Percentiles rank a stretch among this genome's conserved stretches.
Conservation (phyloP, 2,888 invertebrate genomes). For the Plusia festucae region DNA sequence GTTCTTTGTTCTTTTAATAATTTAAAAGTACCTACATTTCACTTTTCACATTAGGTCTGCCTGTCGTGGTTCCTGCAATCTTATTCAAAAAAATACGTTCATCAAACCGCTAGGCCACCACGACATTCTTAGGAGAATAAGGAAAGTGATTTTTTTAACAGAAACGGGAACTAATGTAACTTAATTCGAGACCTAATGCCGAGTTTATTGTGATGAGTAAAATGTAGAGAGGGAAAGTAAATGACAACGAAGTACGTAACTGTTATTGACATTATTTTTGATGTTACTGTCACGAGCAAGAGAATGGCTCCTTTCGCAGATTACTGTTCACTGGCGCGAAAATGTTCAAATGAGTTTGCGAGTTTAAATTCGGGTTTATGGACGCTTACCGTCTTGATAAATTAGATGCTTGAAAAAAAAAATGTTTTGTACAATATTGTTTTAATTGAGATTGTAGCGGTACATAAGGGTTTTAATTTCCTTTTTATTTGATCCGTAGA, state of each 20-base stretch:
- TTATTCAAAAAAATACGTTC: no score
- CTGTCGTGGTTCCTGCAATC: no score
- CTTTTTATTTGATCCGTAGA: constrained; percentile 1
- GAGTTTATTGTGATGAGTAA: constrained; percentile 62
- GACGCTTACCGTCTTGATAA: constrained; percentile 56
- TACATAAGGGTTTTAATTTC: constrained; percentile 29
- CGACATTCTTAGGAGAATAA: no score
- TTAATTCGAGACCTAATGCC: constrained; percentile 60
- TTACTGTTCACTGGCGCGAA: constrained; percentile 59
- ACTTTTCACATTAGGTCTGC: no score
- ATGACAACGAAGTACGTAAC: constrained; percentile 59
- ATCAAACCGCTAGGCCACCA: no score
- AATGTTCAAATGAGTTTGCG: constrained; percentile 60
- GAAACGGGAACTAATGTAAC: constrained; percentile 56
- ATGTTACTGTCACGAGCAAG: constrained; percentile 66
- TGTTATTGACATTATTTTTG: constrained; percentile 69
- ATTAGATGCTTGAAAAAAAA: constrained; percentile 48
- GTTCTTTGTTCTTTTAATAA: no score
- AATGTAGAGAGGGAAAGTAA: constrained; percentile 60
- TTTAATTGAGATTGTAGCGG: constrained; percentile 43
- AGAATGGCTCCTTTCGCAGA: constrained; percentile 58
- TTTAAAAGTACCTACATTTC: no score
- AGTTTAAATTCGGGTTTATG: constrained; percentile 59
- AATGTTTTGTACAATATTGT: constrained; percentile 47
- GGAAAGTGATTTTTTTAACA: constrained; percentile 57